Percentiles rank a stretch among this genome's conserved stretches.
These are phyloP conservation scores for Zaprionus nigranus DNA, from an alignment of 1,140 invertebrate species.

Conservation along the genomic window DNA sequence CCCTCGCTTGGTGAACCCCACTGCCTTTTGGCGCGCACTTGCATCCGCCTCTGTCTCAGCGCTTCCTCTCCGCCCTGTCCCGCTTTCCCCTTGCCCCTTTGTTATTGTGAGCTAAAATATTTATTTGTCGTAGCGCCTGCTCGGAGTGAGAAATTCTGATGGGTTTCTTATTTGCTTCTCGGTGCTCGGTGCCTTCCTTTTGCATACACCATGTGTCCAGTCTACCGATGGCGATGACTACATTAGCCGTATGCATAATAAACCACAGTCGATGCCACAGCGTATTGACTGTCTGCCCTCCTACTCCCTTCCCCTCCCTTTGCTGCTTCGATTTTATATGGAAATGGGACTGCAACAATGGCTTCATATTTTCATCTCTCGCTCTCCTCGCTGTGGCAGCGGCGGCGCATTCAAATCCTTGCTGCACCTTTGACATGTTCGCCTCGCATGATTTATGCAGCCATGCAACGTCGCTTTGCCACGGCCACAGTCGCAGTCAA, in stretches of 20 bases:
- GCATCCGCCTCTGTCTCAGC: neutral
- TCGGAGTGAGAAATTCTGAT: conserved; percentile 82
- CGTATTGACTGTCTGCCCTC: neutral
- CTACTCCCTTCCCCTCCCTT: neutral
- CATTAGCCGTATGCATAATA: conserved; percentile 80
- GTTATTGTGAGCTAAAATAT: conserved; percentile 83
- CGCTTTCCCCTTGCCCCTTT: conserved; percentile 52
- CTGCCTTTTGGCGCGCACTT: neutral
- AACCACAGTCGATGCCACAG: conserved; percentile 26
- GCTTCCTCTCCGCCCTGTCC: neutral
- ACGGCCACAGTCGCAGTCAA: conserved; percentile 10
- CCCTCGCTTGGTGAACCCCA: neutral
- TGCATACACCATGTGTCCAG: conserved; percentile 66
- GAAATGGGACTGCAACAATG: conserved; percentile 77
- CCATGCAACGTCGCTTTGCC: conserved; percentile 64
- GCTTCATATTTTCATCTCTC: conserved; percentile 73
- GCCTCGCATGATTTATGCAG: conserved; percentile 78
- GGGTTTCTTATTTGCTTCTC: conserved; percentile 82
- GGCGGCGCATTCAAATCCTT: conserved; percentile 75
- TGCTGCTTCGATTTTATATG: conserved; percentile 74
- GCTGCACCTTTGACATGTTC: conserved; percentile 81
- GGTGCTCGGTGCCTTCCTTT: conserved; percentile 51
- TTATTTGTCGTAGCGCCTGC: conserved; percentile 82
- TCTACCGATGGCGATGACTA: conserved; percentile 61
- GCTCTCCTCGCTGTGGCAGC: conserved; percentile 28